Evolutionary conservation across 2,797 vertebrate species (phyloP).

Genomic region (Thaleichthys pacificus): DNA sequence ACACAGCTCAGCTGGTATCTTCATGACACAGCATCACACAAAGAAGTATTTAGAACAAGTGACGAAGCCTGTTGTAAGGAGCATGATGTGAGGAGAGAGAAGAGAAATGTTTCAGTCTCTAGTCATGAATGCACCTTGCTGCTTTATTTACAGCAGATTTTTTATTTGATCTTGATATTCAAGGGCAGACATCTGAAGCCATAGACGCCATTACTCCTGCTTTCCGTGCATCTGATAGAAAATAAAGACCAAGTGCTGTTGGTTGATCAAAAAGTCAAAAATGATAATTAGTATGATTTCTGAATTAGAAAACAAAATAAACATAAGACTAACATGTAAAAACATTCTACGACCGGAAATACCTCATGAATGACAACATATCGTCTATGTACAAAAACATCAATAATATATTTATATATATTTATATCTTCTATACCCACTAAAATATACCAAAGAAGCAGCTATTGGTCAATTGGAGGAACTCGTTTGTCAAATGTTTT

Average conservation of each 20-base stretch:
- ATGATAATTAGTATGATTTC: constrained; percentile 73
- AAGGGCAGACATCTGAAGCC: constrained; percentile 68
- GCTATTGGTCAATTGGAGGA: constrained; percentile 91
- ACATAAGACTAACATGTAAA: constrained; percentile 78
- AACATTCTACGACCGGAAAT: constrained; percentile 74
- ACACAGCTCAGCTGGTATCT: no score
- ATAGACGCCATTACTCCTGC: constrained; percentile 53
- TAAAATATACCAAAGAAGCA: constrained; percentile 87
- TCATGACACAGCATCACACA: neutral
- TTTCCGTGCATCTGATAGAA: constrained; percentile 54
- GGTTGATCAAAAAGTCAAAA: constrained; percentile 71
- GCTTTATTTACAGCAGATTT: constrained; percentile 74
- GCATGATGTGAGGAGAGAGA: constrained; percentile 10
- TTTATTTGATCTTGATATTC: constrained; percentile 76
- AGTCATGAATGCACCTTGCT: constrained; percentile 70
- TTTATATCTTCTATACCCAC: constrained; percentile 71
- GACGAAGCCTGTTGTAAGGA: neutral
- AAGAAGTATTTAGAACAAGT: neutral
- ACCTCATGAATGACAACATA: constrained; percentile 76
- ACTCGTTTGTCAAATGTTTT: constrained; percentile 65
- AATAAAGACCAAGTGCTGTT: constrained; percentile 64
- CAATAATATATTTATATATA: constrained; percentile 75
- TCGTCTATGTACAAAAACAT: constrained; percentile 79
- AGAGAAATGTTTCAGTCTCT: constrained; percentile 30
- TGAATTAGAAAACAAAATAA: constrained; percentile 77